These are phyloP conservation scores for Acleris emargana DNA, from an alignment of 2,888 invertebrate genomes.

Conservation along the genomic window DNA sequence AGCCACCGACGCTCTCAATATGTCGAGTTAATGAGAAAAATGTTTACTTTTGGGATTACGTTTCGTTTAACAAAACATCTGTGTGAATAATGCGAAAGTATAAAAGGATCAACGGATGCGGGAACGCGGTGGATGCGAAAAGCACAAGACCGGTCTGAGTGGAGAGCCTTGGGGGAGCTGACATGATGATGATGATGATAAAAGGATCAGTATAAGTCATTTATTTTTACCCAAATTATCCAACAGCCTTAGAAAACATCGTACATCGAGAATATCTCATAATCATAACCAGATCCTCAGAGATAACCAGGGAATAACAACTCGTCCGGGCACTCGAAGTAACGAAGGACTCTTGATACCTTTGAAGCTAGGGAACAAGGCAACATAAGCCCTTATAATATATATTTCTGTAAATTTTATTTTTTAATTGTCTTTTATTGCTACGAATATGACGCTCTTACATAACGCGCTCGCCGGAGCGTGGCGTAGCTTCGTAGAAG, in stretches of 20 bases:
- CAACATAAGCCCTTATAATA: not conserved
- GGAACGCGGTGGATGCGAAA: no score
- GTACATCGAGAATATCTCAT: not conserved
- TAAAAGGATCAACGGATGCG: no score
- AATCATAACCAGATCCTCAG: not conserved
- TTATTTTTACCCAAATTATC: no score
- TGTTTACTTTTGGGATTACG: no score
- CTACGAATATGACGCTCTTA: not conserved
- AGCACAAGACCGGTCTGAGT: no score
- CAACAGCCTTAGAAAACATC: not conserved
- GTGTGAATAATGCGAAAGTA: no score
- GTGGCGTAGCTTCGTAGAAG: slow-evolving; percentile 1
- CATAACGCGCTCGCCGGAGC: not conserved
- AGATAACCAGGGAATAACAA: slow-evolving; percentile 18
- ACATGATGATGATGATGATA: no score
- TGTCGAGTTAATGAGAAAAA: no score
- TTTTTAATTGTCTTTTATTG: not conserved
- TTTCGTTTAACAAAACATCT: no score
- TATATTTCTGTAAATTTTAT: slow-evolving; percentile 18
- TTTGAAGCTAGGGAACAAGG: slow-evolving; percentile 19
- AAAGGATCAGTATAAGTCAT: no score
- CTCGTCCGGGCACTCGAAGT: not conserved
- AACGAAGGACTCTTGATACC: slow-evolving; percentile 18
- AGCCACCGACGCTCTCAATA: no score
- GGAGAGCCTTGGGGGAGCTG: no score